phyloP scores from a whole-genome alignment of 2,113 vertebrate species.

The Semnornis frantzii region DNA sequence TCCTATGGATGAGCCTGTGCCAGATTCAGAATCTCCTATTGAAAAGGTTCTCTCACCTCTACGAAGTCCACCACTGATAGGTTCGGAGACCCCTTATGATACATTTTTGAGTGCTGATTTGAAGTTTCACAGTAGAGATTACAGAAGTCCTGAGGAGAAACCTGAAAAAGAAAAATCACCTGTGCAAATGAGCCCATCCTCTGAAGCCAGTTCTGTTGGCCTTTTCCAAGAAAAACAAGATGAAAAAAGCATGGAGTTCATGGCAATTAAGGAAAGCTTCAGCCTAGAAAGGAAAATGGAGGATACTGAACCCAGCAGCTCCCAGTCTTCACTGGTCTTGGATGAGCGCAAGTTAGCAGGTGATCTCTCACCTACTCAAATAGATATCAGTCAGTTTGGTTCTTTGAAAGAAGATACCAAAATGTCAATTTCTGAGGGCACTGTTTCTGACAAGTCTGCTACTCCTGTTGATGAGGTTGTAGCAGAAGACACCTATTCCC shows the following conservation, averaged over 20 bases:
- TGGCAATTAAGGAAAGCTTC: conserved; percentile 70
- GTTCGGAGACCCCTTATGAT: conserved; percentile 77
- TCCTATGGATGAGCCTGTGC: conserved; percentile 87
- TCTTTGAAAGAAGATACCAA: conserved; percentile 94
- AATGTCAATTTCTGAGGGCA: conserved; percentile 98
- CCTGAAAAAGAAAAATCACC: conserved; percentile 70
- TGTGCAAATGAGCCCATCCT: conserved; percentile 71
- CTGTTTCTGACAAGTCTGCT: conserved; percentile 93
- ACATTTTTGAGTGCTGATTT: conserved; percentile 73
- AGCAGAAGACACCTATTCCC: conserved; percentile 95
- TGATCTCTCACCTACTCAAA: conserved; percentile 82
- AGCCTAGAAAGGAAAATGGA: conserved; percentile 67
- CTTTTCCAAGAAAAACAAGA: conserved; percentile 77
- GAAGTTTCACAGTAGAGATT: conserved; percentile 63
- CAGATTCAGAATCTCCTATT: conserved; percentile 79
- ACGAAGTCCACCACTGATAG: conserved; percentile 80
- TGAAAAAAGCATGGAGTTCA: conserved; percentile 68
- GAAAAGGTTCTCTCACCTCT: conserved; percentile 81
- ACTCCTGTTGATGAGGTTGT: conserved; percentile 93
- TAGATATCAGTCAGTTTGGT: conserved; percentile 81
- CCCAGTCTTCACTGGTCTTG: conserved; percentile 69
- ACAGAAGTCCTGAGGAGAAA: conserved; percentile 55
- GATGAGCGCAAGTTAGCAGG: conserved; percentile 75
- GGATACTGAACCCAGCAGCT: conserved; percentile 62
- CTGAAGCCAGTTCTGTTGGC: conserved; percentile 68